Conservation (phyloP, 2,797 vertebrate species). For the Megaceryle alcyon region DNA sequence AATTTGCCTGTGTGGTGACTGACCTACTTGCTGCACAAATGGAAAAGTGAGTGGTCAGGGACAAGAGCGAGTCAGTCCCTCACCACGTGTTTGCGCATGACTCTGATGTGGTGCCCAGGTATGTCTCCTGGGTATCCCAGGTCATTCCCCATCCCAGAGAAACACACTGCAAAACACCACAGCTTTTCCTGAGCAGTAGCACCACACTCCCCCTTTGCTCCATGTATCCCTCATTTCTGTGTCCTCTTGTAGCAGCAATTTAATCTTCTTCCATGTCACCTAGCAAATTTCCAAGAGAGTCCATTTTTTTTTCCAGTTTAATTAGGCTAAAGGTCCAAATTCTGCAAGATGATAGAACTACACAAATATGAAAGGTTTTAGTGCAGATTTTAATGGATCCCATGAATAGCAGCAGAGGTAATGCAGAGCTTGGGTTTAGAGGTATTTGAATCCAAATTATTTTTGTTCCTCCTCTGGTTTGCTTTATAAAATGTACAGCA, state of each 20-base stretch:
- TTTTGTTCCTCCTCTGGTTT: constrained; percentile 12
- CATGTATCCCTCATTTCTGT: background rate
- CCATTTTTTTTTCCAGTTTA: background rate
- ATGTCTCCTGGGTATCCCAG: constrained; percentile 62
- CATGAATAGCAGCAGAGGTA: background rate
- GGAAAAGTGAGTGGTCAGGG: constrained; percentile 61
- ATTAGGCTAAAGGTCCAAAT: background rate
- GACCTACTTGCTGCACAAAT: background rate
- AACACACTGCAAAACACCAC: background rate
- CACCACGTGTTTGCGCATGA: constrained; percentile 82
- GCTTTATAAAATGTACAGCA: background rate
- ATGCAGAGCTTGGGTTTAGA: background rate
- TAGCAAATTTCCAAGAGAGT: background rate
- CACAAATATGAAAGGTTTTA: background rate
- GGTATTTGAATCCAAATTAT: background rate
- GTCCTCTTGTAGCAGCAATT: constrained; percentile 5
- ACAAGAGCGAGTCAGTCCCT: constrained; percentile 79
- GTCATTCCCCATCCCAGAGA: background rate
- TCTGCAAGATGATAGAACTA: background rate
- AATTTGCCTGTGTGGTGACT: background rate
- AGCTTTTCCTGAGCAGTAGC: background rate
- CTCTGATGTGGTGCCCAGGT: constrained; percentile 86
- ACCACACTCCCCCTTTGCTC: background rate
- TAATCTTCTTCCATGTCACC: background rate
- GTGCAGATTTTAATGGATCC: background rate